Evolutionary conservation across 2,888 invertebrate genomes (phyloP), one percentile per base, ranked within the genome.

Genomic region (Ptychoptera albimana): DNA sequence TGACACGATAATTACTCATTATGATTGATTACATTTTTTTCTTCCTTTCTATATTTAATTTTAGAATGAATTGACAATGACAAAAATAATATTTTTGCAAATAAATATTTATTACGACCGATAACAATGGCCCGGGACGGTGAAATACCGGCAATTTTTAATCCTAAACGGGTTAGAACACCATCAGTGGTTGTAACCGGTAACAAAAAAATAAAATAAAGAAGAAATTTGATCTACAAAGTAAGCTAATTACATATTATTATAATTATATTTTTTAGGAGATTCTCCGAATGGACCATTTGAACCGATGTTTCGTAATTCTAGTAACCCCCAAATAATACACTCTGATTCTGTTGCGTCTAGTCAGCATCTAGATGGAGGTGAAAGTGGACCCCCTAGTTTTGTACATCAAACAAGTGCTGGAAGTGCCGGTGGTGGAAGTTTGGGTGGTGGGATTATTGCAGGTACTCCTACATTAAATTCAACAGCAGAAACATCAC

Each of bases 141-240:
- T 55, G 82, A 83, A 63, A 75, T 84, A 66, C 79, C 82, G 52
- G 82, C 83, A 52, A 84, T 84, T 58, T 84, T 84, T 66, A 82
- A 84, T 66, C 84, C 83, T 38, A 76, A 76, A 59, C 70, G 77
- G 52, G 76, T 75, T 46, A 72, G 78, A 49, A 72, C 79, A 47
- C 79, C 79, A 50, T 77, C 78, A 45, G 79, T 79, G 51, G 77
- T 79, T 55, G 75, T 80, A 51, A 79, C 79, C 39, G 76, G 75
- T 52, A 32, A 32, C 2, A 7, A n/a, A n/a, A 32, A 11, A 7
- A 5, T 23, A n/a, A n/a, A n/a, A n/a, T n/a, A n/a, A n/a, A n/a
- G n/a, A n/a, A n/a, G n/a, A n/a, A n/a, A n/a, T n/a, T n/a, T n/a
- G n/a, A n/a, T n/a, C n/a, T n/a, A n/a, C n/a, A n/a, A n/a, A n/a